Conservation (phyloP, 2,888 invertebrate genomes). For the Dryadula phaetusa region DNA sequence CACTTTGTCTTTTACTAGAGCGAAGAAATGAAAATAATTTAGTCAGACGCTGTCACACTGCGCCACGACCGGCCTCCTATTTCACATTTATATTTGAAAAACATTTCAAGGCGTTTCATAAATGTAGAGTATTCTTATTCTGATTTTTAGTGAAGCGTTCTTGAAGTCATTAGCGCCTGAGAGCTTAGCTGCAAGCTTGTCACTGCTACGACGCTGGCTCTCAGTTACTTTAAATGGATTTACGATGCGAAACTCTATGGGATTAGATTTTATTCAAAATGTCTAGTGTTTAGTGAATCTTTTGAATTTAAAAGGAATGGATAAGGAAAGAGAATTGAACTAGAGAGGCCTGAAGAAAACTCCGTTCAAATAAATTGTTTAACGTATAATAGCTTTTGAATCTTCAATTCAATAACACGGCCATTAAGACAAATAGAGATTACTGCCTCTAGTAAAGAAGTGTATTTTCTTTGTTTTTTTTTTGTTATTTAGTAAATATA, state of each 20-base stretch:
- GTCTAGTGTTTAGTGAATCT: background rate
- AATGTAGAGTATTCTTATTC: conserved; percentile 35
- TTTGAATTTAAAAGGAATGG: background rate
- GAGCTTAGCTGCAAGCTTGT: conserved; percentile 43
- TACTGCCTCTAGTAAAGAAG: too few species aligned
- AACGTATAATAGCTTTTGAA: too few species aligned
- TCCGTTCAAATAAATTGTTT: too few species aligned
- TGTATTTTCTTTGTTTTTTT: too few species aligned
- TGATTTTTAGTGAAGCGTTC: conserved; percentile 38
- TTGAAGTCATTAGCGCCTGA: conserved; percentile 42
- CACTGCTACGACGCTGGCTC: conserved; percentile 38
- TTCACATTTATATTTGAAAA: conserved; percentile 13
- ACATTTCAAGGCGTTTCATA: conserved; percentile 28
- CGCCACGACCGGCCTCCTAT: too few species aligned
- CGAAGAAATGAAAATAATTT: too few species aligned
- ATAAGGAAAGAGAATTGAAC: background rate
- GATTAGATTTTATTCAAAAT: conserved; percentile 12
- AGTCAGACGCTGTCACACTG: too few species aligned
- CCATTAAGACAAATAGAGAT: too few species aligned
- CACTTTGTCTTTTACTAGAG: too few species aligned
- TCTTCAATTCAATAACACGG: too few species aligned
- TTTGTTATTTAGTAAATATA: too few species aligned
- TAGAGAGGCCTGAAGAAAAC: too few species aligned
- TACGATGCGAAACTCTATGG: conserved; percentile 19
- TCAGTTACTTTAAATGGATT: conserved; percentile 36